Evolutionary conservation across 2,888 invertebrate species (phyloP), one percentile per base, ranked within the genome.

Genomic region (Pristionchus fissidentatus): DNA sequence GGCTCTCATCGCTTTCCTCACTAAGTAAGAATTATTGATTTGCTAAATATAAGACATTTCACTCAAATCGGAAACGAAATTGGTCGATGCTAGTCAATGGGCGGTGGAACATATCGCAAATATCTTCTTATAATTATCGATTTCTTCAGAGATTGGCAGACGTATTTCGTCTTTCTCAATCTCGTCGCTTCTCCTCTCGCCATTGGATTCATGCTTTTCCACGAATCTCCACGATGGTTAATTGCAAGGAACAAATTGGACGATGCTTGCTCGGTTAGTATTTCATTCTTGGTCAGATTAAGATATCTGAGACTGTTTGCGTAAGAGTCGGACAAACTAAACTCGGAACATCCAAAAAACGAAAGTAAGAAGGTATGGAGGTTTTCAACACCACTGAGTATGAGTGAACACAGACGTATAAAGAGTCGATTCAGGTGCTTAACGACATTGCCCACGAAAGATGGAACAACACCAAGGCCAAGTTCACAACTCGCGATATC

Each of bases 141-240:
- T 38, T 26, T 13, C 38, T 77, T 49, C 55, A 79, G 78, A 79
- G 89, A 89, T 49, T 91, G 91, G 91, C 91, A 90, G 84, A 85
- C 86, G 57, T 91, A 87, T 82, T 91, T 91, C 83, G 87, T 91
- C n/a, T 91, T 91, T 85, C 84, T 91, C 57, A 91, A 91, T 83
- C 86, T 90, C 49, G 88, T 91, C 66, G 87, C 87, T 4, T 87
- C 87, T 3, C 90, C 90, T 29, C 84, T 90, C 35, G 86, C 89
- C 70, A 90, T 91, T 82, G 90, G 87, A 19, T 91, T 90, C 85
- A 90, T 91, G 90, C 82, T 91, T 35, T 89, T 90, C 84, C 84
- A 89, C 41, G 91, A 91, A 82, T 87, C 87, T 19, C 91, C 91
- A 0, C 78, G 91, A 70, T 91, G 91, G 91, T 84, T 91, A 52